Conservation (phyloP, 2,888 invertebrate species). For the Caenorhabditis sp. region DNA sequence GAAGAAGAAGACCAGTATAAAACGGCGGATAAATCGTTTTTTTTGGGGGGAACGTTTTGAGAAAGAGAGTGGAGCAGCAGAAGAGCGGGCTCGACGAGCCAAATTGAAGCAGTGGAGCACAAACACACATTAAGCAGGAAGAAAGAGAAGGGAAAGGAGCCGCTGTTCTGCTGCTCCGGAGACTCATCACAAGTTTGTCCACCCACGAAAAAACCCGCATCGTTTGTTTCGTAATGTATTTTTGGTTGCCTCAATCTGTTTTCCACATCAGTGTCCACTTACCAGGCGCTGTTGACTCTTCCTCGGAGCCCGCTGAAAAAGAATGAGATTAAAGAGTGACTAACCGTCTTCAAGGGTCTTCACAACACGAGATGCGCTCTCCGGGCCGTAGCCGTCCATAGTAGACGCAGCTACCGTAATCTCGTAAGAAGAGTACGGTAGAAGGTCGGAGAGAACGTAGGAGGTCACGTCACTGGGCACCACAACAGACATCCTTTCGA, state of each 20-base stretch:
- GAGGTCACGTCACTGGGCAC: slow-evolving; percentile 45
- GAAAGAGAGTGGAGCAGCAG: background rate
- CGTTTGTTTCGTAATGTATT: slow-evolving; percentile 42
- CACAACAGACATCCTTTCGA: slow-evolving; percentile 40
- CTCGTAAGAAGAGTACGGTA: slow-evolving; percentile 87
- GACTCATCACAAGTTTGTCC: background rate
- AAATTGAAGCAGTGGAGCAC: slow-evolving; percentile 1
- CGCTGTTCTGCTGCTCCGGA: slow-evolving; percentile 7
- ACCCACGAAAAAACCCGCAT: slow-evolving; percentile 18
- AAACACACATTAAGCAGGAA: slow-evolving; percentile 9
- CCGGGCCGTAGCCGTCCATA: slow-evolving; percentile 90
- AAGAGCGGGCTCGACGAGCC: background rate
- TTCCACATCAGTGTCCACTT: slow-evolving; percentile 16
- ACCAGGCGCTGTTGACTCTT: slow-evolving; percentile 50
- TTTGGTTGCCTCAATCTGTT: slow-evolving; percentile 11
- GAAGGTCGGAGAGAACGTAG: slow-evolving; percentile 56
- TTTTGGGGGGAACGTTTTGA: slow-evolving; percentile 5
- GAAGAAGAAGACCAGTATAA: background rate
- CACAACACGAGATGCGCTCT: slow-evolving; percentile 88
- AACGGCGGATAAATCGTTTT: no score
- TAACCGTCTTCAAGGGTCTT: slow-evolving; percentile 99
- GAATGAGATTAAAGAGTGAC: slow-evolving; percentile 80
- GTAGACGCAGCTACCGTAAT: slow-evolving; percentile 96
- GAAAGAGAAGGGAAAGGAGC: background rate
- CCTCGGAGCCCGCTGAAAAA: slow-evolving; percentile 59